Conservation (phyloP, 2,888 invertebrate genomes). For the Trileptium ribeirensis region DNA sequence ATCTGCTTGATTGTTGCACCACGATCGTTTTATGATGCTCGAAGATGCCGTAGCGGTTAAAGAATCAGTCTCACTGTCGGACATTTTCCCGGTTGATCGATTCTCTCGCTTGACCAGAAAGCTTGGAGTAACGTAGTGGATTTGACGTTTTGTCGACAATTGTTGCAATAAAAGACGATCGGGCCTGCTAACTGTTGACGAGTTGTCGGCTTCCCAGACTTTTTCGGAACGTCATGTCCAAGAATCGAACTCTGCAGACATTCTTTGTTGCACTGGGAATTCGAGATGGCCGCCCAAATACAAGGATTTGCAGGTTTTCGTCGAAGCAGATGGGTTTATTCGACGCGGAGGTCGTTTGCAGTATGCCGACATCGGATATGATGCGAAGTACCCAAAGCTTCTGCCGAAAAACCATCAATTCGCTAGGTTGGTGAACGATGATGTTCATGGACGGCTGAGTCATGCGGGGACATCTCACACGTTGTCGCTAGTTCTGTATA, state of each 20-base stretch:
- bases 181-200: neutral
- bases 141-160: neutral
- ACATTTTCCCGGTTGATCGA: neutral
- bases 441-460: neutral
- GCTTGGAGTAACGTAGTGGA: neutral
- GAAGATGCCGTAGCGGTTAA: too few species aligned
- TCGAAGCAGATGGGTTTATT: neutral
- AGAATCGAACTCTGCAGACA: neutral
- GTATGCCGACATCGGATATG: neutral
- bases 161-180: neutral
- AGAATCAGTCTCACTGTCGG: neutral
- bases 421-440: neutral
- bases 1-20: neutral
- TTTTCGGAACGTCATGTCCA: neutral
- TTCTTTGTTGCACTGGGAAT: neutral
- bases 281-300: neutral
- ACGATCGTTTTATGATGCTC: neutral
- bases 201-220: neutral
- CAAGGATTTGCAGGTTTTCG: neutral
- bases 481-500: constrained; percentile 16
- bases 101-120: neutral
- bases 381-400: neutral
- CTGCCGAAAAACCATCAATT: neutral
- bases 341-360: neutral
- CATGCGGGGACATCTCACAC: constrained; percentile 19